These are phyloP conservation scores for Bursaphelenchus okinawaensis DNA, from an alignment of 2,888 invertebrate genomes.

Conservation along the genomic window DNA sequence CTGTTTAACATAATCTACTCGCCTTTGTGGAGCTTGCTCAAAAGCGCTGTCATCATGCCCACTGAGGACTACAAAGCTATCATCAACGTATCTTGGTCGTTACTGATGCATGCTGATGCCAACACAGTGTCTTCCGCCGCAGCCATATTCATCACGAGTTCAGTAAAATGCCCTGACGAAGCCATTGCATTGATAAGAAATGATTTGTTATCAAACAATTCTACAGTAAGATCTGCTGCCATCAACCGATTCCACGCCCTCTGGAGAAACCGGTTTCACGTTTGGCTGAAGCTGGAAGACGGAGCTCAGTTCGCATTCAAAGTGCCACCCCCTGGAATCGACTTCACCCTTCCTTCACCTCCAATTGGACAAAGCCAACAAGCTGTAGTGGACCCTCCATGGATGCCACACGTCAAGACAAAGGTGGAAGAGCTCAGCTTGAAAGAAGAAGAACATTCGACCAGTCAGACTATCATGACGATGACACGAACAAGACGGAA, in stretches of 20 bases:
- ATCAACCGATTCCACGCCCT: conserved; percentile 80
- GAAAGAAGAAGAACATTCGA: conserved; percentile 77
- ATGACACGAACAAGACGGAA: conserved; percentile 97
- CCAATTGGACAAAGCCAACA: conserved; percentile 79
- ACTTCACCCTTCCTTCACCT: conserved; percentile 95
- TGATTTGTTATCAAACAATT: conserved; percentile 77
- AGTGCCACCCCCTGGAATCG: conserved; percentile 96
- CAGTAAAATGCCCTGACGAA: conserved; percentile 82
- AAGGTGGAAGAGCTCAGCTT: conserved; percentile 98
- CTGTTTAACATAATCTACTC: conserved; percentile 70
- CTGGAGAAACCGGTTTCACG: conserved; percentile 94
- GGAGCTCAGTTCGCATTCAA: conserved; percentile 90
- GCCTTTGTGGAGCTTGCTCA: conserved; percentile 77
- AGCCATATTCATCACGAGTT: conserved; percentile 82
- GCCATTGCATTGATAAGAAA: conserved; percentile 82
- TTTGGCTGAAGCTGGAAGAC: conserved; percentile 99
- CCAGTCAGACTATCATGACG: conserved; percentile 69
- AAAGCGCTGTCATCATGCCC: conserved; percentile 80
- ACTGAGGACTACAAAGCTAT: conserved; percentile 65
- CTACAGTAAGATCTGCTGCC: conserved; percentile 75
- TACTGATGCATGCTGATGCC: conserved; percentile 80
- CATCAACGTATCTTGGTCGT: conserved; percentile 87
- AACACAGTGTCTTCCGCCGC: conserved; percentile 66
- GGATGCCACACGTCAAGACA: conserved; percentile 94
- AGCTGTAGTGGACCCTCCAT: conserved; percentile 78